Base-by-base conservation (phyloP, 2,888 invertebrate genomes). In the Epistrophe grossulariae region DNA sequence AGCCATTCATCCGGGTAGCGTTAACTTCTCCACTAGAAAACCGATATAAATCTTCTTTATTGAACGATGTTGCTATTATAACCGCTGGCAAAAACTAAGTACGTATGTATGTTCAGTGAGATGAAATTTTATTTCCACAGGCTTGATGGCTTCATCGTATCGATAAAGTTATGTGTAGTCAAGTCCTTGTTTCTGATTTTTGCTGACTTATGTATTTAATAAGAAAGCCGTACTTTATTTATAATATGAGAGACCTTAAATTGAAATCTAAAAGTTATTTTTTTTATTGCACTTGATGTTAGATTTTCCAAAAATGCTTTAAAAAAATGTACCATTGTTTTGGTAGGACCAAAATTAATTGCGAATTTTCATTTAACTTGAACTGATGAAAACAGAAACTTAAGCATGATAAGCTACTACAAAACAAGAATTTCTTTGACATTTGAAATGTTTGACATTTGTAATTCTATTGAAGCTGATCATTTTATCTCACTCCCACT, bases 1-100 rank as follows among this genome's bases (percentile, higher is more conserved):
- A 43, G 8, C 24, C 62, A 24, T 62, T 43, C 19, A 24, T 62
- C 60, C 62, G 62, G 19, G 8, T n/a, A 62, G 62, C 13, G 24
- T 24, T 62, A 62, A 43, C 13, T 62, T 4, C 24, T 38, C 8
- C 15, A 62, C 24, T 43, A 5, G 62, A 4, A 40, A 62, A 40
- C 9, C 8, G 9, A 40, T 62, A 43, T 7, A 43, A 43, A 62
- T 43, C 62, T 43, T 62, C 8, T 43, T 43, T 24, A 62, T 24
- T 19, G 40, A 40, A 62, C 60, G 8, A 40, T 60, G 17, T 19
- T 24, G 40, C 15, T 40, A 7, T 24, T 48, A 17, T 10, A 48
- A 1, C 10, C 17, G 48, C 48, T 17, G 10, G 10, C 17, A 0
- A 3, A 48, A 17, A 17, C 48, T 17, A 24, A 24, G 24, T 24